Conservation (phyloP, 2,888 invertebrate species). For the Quadroppia sp. region DNA sequence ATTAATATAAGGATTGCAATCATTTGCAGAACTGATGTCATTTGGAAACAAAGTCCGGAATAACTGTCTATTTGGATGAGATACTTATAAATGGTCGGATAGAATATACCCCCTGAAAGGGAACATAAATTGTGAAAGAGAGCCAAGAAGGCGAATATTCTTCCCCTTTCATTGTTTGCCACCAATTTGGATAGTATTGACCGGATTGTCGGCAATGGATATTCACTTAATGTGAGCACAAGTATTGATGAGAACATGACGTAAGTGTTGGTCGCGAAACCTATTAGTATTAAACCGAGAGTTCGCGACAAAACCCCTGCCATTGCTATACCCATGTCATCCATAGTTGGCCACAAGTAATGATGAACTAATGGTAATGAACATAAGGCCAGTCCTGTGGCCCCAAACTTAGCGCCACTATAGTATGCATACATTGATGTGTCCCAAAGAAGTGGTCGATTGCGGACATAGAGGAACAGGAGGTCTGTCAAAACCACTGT, state of each 20-base stretch:
- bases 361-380: conserved; percentile 43
- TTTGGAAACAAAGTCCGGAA: conserved; percentile 52
- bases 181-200: conserved; percentile 54
- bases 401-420: conserved; percentile 42
- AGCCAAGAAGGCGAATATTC: conserved; percentile 54
- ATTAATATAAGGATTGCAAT: conserved; percentile 50
- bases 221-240: conserved; percentile 52
- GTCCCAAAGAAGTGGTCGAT: conserved; percentile 39
- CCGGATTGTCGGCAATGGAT: conserved; percentile 54
- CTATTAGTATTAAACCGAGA: conserved; percentile 51
- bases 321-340: conserved; percentile 52
- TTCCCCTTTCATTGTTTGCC: conserved; percentile 54
- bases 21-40: conserved; percentile 50
- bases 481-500: conserved; percentile 29
- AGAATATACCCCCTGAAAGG: conserved; percentile 53
- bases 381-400: conserved; percentile 44
- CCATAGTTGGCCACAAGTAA: neutral
- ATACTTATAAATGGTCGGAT: conserved; percentile 52
- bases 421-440: conserved; percentile 40
- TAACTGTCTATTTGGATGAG: neutral
- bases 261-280: conserved; percentile 50
- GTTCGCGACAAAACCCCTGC: conserved; percentile 53
- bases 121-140: conserved; percentile 53
- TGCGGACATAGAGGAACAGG: conserved; percentile 34
- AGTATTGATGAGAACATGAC: conserved; percentile 53